Percentiles rank a stretch among this genome's conserved stretches.
These are phyloP conservation scores for Bedellia somnulentella DNA, from an alignment of 2,888 invertebrate species.

Conservation along the genomic window DNA sequence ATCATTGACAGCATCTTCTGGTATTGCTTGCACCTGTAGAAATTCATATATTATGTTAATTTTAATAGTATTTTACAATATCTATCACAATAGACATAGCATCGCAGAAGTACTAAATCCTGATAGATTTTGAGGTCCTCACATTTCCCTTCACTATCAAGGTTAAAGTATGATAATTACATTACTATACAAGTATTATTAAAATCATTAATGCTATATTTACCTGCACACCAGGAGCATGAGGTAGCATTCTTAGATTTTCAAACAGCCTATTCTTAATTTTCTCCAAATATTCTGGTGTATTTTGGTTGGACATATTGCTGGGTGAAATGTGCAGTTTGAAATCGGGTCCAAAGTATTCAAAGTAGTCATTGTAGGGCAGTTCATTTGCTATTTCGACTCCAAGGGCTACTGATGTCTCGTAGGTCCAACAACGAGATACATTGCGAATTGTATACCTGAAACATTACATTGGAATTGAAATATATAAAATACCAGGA, in stretches of 20 bases:
- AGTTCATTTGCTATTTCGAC: slow-evolving; percentile 97
- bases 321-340: slow-evolving; percentile 98
- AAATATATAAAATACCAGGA: slow-evolving; percentile 88
- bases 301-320: slow-evolving; percentile 99
- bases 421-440: slow-evolving; percentile 98
- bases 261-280: slow-evolving; percentile 92
- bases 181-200: too few species aligned
- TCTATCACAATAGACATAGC: neutral
- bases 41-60: too few species aligned
- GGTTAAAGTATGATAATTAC: too few species aligned
- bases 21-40: slow-evolving; percentile 75
- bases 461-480: too few species aligned
- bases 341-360: slow-evolving; percentile 99
- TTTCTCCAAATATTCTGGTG: slow-evolving; percentile 95
- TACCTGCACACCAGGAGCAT: slow-evolving; percentile 95
- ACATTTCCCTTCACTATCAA: too few species aligned
- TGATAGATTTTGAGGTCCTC: too few species aligned
- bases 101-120: too few species aligned
- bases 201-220: neutral
- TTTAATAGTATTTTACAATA: neutral
- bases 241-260: slow-evolving; percentile 94
- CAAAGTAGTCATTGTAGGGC: slow-evolving; percentile 99
- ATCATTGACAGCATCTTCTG: slow-evolving; percentile 79
- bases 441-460: slow-evolving; percentile 97
- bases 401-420: slow-evolving; percentile 95